Conservation (phyloP, 1,140 invertebrate species). For the Cotesia typhae region DNA sequence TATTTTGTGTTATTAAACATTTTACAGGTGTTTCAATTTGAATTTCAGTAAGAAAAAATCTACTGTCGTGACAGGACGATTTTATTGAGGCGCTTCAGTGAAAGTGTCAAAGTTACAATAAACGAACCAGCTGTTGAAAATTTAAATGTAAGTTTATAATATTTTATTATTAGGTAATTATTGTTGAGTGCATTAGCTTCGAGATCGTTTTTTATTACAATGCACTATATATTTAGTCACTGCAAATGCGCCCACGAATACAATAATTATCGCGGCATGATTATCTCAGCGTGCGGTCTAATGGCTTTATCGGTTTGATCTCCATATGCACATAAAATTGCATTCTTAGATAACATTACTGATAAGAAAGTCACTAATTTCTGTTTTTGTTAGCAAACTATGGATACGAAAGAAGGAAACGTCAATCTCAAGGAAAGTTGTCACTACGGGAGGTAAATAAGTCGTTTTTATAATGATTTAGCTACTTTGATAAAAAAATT, state of each 20-base stretch:
- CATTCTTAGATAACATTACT: background rate
- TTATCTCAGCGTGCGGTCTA: background rate
- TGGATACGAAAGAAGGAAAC: background rate
- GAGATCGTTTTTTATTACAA: constrained; percentile 8
- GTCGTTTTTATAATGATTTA: background rate
- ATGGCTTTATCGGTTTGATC: too few species aligned
- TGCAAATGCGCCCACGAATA: background rate
- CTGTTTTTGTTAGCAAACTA: background rate
- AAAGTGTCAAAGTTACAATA: too few species aligned
- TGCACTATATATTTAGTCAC: too few species aligned
- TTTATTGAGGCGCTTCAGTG: too few species aligned
- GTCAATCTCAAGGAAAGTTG: background rate
- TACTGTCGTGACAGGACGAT: too few species aligned
- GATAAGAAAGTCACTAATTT: background rate
- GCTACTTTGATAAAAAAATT: too few species aligned
- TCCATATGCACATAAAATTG: background rate
- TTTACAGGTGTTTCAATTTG: too few species aligned
- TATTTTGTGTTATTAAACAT: too few species aligned
- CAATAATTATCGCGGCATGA: background rate
- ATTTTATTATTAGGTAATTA: background rate
- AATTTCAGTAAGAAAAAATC: too few species aligned
- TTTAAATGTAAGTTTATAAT: background rate
- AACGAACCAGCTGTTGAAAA: too few species aligned
- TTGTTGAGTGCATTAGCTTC: background rate
- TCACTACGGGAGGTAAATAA: background rate